phyloP scores from a whole-genome alignment of 2,888 invertebrate genomes.

The Heliconius aoede region DNA sequence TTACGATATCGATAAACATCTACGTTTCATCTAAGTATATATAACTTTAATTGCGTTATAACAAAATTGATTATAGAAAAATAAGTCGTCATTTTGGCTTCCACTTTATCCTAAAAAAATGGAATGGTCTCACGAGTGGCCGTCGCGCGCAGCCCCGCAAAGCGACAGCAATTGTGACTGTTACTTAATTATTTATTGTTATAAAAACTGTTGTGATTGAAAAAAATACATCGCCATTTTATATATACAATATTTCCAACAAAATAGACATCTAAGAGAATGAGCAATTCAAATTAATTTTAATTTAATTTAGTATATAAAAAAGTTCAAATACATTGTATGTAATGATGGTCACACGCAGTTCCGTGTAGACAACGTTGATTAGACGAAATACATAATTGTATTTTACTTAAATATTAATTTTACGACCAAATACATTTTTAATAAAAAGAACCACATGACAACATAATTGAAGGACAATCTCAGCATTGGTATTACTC shows the following conservation, averaged over 20 bases:
- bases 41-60: conserved; percentile 76
- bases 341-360: conserved; percentile 71
- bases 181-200: conserved; percentile 30
- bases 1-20: conserved; percentile 78
- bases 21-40: conserved; percentile 71
- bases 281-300: conserved; percentile 31
- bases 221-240: conserved; percentile 36
- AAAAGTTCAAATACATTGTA: conserved; percentile 39
- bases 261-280: conserved; percentile 26
- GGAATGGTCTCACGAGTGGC: conserved; percentile 81
- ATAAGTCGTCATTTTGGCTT: conserved; percentile 83
- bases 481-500: conserved; percentile 67
- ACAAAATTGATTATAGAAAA: conserved; percentile 81
- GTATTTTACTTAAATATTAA: conserved; percentile 44
- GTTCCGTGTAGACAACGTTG: conserved; percentile 56
- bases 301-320: conserved; percentile 21
- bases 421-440: conserved; percentile 40
- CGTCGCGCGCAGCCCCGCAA: conserved; percentile 54
- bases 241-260: conserved; percentile 26
- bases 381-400: conserved; percentile 46
- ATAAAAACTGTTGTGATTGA: conserved; percentile 30
- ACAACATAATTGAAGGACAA: conserved; percentile 57
- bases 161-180: conserved; percentile 36
- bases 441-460: conserved; percentile 57
- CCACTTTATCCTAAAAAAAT: conserved; percentile 75